phyloP scores from a whole-genome alignment of 2,113 vertebrate genomes.

The Microcebus tavaratra region DNA sequence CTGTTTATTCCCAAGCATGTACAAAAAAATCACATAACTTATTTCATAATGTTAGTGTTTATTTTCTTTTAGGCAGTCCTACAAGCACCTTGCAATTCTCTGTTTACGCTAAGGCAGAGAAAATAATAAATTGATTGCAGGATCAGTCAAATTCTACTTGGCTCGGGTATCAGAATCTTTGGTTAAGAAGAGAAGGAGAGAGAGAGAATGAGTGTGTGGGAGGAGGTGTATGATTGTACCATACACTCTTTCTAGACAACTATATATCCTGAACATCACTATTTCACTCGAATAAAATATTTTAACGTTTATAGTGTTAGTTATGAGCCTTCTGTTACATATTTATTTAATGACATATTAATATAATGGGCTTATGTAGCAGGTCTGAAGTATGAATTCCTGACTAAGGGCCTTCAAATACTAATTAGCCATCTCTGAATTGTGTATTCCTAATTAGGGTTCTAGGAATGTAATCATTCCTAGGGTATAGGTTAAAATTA shows the following conservation, averaged over 20 bases:
- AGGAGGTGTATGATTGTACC: not conserved
- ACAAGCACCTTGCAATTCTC: not conserved
- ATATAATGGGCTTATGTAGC: not conserved
- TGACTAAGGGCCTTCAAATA: not conserved
- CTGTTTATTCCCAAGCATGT: not conserved
- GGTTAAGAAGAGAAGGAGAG: not conserved
- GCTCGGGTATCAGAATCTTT: not conserved
- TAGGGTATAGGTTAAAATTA: not conserved
- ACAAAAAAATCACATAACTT: not conserved
- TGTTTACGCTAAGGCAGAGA: not conserved
- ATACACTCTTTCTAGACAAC: not conserved
- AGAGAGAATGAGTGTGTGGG: rapidly evolving
- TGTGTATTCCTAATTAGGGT: conserved; percentile 17
- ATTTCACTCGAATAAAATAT: not conserved
- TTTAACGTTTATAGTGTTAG: not conserved
- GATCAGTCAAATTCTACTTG: not conserved
- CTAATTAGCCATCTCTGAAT: not conserved
- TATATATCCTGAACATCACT: not conserved
- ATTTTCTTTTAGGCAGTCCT: not conserved
- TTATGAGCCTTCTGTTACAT: not conserved
- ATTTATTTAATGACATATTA: not conserved
- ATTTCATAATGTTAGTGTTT: not conserved
- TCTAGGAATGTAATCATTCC: not conserved
- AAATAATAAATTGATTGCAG: not conserved
- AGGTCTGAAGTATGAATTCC: not conserved